Base-by-base conservation (phyloP, 2,113 vertebrate species). In the Brachionichthys hirsutus region DNA sequence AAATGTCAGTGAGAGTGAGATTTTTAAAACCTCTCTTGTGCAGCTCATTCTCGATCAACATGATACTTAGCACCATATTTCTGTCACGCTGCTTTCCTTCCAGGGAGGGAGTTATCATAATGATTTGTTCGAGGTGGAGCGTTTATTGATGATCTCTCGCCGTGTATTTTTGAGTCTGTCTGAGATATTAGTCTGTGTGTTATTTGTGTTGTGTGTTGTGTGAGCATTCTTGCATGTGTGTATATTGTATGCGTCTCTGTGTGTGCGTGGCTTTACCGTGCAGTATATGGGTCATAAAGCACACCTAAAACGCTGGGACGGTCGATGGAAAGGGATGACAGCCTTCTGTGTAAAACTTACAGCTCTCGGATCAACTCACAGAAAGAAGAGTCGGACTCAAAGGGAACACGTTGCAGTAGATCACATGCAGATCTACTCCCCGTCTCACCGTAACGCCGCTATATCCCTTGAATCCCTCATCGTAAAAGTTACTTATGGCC, bases 401-500 rank as follows among this genome's bases (percentile, higher is more conserved):
- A 61, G 53, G 24, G 20, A 59, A 46, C 40, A 9, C 43, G 7
- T 30, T 9, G 75, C 70, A 62, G 73, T 79, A 75, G 56, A 87
- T 85, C 75, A 81, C 64, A 75, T 75, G 70, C 81, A 70, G 58
- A 80, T 75, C 30, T 50, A 14, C 60, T 71, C 4, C n/a, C 20
- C 40, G n/a, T 20, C 15, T 17, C 51, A 48, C 58, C 12, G 9
- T 55, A 62, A 62, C 46, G 48, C 58, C 6, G 1, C 59, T 73
- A 43, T 8, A 70, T 73, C 62, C 81, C 54, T 46, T 15, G 8
- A 78, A 81, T 81, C 73, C 78, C 65, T 12, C 43, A 6, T 88
- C 75, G 45, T 91, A 89, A 90, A 90, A 82, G 68, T 86, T 90
- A 82, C 77, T 85, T 85, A 87, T 81, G 72, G 73, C 68, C 47